These are phyloP conservation scores for Tragopan temminckii DNA, from an alignment of 2,797 vertebrate species.

Conservation along the genomic window DNA sequence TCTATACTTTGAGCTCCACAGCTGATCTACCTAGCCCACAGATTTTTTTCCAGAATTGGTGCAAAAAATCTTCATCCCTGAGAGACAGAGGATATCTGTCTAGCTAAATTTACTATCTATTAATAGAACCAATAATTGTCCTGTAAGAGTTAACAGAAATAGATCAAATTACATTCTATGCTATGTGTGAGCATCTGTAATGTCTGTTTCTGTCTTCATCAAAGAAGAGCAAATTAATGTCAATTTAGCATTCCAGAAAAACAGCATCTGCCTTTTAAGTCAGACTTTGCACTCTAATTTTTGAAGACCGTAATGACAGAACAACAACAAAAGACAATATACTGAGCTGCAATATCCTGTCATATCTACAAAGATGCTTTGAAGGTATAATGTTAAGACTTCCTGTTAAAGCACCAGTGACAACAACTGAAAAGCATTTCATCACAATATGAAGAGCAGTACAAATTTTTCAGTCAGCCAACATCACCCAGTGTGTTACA, in stretches of 20 bases:
- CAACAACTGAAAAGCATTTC: not conserved
- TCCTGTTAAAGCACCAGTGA: not conserved
- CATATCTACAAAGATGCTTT: not conserved
- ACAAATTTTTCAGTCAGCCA: not conserved
- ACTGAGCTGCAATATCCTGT: not conserved
- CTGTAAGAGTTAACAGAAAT: not conserved
- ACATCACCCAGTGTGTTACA: not conserved
- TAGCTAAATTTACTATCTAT: not conserved
- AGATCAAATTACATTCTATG: not conserved
- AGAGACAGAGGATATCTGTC: not conserved
- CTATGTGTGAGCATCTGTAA: not conserved
- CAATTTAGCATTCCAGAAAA: not conserved
- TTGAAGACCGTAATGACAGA: not conserved
- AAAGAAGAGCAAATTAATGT: not conserved
- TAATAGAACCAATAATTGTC: not conserved
- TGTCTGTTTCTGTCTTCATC: not conserved
- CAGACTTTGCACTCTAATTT: not conserved
- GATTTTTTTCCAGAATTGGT: not conserved
- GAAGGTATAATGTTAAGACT: not conserved
- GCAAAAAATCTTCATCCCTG: not conserved
- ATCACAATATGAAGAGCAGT: not conserved
- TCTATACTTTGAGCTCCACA: not conserved
- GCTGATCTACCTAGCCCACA: not conserved
- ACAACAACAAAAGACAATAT: not conserved
- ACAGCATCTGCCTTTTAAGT: not conserved